Percentiles rank a stretch among this genome's conserved stretches.
Evolutionary conservation across 1,140 invertebrate genomes (phyloP).

Genomic region (Akabosia matsudoensis): DNA sequence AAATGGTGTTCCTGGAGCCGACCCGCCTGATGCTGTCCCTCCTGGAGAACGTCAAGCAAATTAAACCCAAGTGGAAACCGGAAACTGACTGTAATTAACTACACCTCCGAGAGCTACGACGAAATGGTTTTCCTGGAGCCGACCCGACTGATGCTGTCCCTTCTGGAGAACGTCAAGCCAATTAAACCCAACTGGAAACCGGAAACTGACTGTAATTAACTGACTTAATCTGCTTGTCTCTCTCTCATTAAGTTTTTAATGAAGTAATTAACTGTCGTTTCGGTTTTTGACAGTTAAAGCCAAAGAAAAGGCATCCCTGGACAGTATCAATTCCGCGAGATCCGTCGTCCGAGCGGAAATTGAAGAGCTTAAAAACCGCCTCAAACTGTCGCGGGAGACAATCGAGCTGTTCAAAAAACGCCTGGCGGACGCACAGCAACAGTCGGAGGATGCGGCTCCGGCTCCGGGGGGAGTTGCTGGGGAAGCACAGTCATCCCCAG

Average conservation of each 20-base stretch:
- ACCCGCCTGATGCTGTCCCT: slow-evolving; percentile 88
- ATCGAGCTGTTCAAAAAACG: slow-evolving; percentile 85
- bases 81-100: slow-evolving; percentile 88
- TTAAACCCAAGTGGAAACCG: slow-evolving; percentile 72
- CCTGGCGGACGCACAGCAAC: slow-evolving; percentile 62
- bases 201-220: too few relatives aligned
- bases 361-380: slow-evolving; percentile 76
- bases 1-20: slow-evolving; percentile 94
- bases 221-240: background rate
- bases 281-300: slow-evolving; percentile 71
- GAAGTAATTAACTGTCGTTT: slow-evolving; percentile 2
- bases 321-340: slow-evolving; percentile 74
- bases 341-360: slow-evolving; percentile 82
- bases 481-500: background rate
- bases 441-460: background rate
- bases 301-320: slow-evolving; percentile 77
- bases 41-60: slow-evolving; percentile 70
- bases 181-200: background rate
- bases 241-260: too few relatives aligned
- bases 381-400: slow-evolving; percentile 83
- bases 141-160: background rate
- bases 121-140: slow-evolving; percentile 65
- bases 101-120: slow-evolving; percentile 93
- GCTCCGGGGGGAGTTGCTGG: background rate
- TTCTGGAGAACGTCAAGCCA: background rate